These are phyloP conservation scores for Ctenochaetus hawaiiensis DNA, from an alignment of 2,797 vertebrate genomes.

Conservation along the genomic window DNA sequence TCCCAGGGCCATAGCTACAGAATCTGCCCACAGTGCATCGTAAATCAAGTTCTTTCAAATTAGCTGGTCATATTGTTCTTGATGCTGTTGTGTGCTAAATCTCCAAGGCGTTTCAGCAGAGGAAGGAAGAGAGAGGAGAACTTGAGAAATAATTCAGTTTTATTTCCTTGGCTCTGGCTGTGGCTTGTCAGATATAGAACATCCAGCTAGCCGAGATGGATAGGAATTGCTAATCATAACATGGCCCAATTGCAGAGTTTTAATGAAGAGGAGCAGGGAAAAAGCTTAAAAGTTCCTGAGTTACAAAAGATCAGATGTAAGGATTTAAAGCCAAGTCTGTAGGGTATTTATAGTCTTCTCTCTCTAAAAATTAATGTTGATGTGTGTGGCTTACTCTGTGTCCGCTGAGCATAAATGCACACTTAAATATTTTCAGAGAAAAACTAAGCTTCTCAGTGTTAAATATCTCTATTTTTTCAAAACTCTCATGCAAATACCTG, in stretches of 20 bases:
- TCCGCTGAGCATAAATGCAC: constrained; percentile 13
- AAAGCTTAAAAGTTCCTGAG: constrained; percentile 9
- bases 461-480: constrained; percentile 9
- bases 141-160: constrained; percentile 56
- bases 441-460: neutral
- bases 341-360: neutral
- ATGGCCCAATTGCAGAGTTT: constrained; percentile 39
- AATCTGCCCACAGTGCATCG: constrained; percentile 46
- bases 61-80: constrained; percentile 40
- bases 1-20: constrained; percentile 25
- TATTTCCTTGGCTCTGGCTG: constrained; percentile 45
- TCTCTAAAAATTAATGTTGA: constrained; percentile 23
- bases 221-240: constrained; percentile 57
- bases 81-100: constrained; percentile 49
- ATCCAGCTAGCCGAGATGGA: constrained; percentile 45
- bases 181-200: constrained; percentile 35
- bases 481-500: neutral
- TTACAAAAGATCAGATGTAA: constrained; percentile 41
- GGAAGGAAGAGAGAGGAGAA: constrained; percentile 6
- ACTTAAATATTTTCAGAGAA: constrained; percentile 28
- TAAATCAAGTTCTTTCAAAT: constrained; percentile 60
- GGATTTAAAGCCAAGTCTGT: constrained; percentile 18
- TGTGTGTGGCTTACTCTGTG: neutral
- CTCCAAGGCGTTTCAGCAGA: constrained; percentile 31
- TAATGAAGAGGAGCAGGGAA: constrained; percentile 39